These are phyloP conservation scores for Nibea coibor DNA, from an alignment of 2,113 vertebrate species.

Conservation along the genomic window DNA sequence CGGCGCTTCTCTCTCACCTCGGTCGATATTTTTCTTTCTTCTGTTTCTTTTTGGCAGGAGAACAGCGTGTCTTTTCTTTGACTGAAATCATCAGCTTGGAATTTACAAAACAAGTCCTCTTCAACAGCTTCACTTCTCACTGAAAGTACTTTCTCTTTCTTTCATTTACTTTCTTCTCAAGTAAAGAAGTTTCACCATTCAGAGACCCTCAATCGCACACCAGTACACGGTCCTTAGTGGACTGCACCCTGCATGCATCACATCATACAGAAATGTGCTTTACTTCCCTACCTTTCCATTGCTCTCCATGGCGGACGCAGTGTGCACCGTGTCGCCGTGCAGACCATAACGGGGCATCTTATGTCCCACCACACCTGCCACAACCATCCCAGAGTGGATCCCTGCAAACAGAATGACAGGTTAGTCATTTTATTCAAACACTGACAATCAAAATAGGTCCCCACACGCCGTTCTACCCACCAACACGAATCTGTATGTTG, in stretches of 20 bases:
- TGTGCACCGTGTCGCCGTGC: constrained; percentile 84
- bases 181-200: no score
- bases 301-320: constrained; percentile 86
- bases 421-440: not conserved
- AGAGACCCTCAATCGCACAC: no score
- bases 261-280: no score
- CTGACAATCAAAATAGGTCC: no score
- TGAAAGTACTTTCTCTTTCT: no score
- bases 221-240: no score
- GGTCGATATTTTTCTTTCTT: not conserved
- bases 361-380: constrained; percentile 83
- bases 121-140: no score
- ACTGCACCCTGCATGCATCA: no score
- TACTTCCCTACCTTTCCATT: constrained; percentile 78
- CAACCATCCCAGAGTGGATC: constrained; percentile 85
- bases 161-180: no score
- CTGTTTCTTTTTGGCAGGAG: not conserved
- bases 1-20: not conserved
- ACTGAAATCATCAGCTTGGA: no score
- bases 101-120: no score
- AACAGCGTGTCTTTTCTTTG: no score
- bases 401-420: constrained; percentile 59
- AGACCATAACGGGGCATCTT: constrained; percentile 86
- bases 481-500: constrained; percentile 84
- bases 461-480: constrained; percentile 50